Percentiles rank a stretch among this genome's conserved stretches.
Conservation (phyloP, 2,888 invertebrate species). For the Caradrina kadenii region DNA sequence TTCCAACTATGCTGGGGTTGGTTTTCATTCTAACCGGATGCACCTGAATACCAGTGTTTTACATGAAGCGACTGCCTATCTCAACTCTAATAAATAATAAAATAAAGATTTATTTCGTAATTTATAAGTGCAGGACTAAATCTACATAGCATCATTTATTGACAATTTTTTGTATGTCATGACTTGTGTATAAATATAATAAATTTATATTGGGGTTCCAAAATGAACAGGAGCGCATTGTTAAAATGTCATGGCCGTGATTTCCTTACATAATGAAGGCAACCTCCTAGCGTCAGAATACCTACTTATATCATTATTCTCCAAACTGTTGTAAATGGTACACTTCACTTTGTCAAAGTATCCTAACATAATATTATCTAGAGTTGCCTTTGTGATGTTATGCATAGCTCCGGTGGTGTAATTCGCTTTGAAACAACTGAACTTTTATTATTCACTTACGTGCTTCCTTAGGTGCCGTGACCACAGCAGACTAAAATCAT, state of each 20-base stretch:
- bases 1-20: too few species aligned
- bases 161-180: too few species aligned
- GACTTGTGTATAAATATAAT: too few species aligned
- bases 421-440: slow-evolving; percentile 65
- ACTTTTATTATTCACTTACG: slow-evolving; percentile 65
- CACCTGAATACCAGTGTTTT: too few species aligned
- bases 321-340: slow-evolving; percentile 47
- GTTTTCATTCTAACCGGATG: too few species aligned
- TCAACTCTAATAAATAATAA: too few species aligned
- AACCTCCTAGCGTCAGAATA: background rate
- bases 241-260: slow-evolving; percentile 1
- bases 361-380: slow-evolving; percentile 63
- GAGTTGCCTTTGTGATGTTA: slow-evolving; percentile 51
- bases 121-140: too few species aligned
- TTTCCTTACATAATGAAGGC: slow-evolving; percentile 8
- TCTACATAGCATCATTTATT: too few species aligned
- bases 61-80: too few species aligned
- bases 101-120: too few species aligned
- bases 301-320: slow-evolving; percentile 13
- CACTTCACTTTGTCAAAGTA: slow-evolving; percentile 61
- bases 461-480: slow-evolving; percentile 38
- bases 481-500: slow-evolving; percentile 26
- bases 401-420: slow-evolving; percentile 48
- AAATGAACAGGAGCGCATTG: background rate
- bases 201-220: background rate